Conservation (phyloP, 1,140 invertebrate genomes). For the Drosophila busckii region DNA sequence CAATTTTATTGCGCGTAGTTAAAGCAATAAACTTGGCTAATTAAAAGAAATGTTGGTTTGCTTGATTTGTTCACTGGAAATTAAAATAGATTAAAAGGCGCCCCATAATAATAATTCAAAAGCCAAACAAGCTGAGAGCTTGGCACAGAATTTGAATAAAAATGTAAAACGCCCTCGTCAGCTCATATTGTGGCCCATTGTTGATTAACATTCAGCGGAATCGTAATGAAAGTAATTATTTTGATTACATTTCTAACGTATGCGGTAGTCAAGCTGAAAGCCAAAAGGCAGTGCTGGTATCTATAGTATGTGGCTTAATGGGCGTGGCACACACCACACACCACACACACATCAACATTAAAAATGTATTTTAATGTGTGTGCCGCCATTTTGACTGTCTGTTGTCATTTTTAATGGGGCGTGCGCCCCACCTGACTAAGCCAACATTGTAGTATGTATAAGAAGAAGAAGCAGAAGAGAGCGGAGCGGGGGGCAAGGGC, state of each 20-base stretch:
- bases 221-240: conserved; percentile 67
- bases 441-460: no score
- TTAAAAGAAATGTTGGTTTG: conserved; percentile 10
- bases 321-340: conserved; percentile 22
- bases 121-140: conserved; percentile 8
- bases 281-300: conserved; percentile 19
- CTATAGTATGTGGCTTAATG: no score
- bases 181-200: conserved; percentile 11
- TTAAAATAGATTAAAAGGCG: conserved; percentile 50
- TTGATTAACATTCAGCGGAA: conserved; percentile 57
- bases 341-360: conserved; percentile 57
- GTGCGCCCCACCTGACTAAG: no score
- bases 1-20: no score
- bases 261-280: conserved; percentile 7
- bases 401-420: conserved; percentile 66
- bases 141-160: not conserved
- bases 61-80: conserved; percentile 29
- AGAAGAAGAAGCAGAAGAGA: no score
- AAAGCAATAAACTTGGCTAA: not conserved
- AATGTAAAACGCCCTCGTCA: conserved; percentile 10
- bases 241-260: conserved; percentile 63
- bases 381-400: conserved; percentile 37
- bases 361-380: conserved; percentile 74
- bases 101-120: conserved; percentile 51
- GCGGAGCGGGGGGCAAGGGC: no score